Evolutionary conservation across 1,140 invertebrate species (phyloP), one percentile per base, ranked within the genome.

Genomic region (Aphaenogaster floridana): DNA sequence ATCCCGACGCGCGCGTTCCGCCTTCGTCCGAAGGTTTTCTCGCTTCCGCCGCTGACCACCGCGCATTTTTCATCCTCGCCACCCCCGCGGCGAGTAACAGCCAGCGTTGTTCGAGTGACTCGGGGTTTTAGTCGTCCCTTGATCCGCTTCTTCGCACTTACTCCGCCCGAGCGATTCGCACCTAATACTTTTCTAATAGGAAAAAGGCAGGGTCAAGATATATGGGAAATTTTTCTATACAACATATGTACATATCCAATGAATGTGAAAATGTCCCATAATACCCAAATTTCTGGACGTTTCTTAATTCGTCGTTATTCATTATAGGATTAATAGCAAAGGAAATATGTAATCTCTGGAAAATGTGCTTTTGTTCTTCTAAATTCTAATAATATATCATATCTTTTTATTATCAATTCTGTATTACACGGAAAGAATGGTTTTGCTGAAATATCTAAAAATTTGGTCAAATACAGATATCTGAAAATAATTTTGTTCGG

Each of bases 141-240:
- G 80, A 91, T 77, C 71, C 74, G 64, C 79, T 87, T 89, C 69
- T 85, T 80, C 79, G 78, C 36, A 71, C 66, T 69, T 71, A 81
- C 64, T 54, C 64, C 36, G 64, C 36, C 21, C n/a, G 59, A 61
- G 61, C 45, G 36, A 71, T 71, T 81, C 64, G 48, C 63, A 81
- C 66, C 78, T 81, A 80, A 80, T 80, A 80, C 68, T 50, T 74
- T 48, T 83, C 80, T 74, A 81, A 81, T 57, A 45, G 21, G 21
- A 81, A 54, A 81, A 42, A 28, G 28, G 6, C 8, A 52, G 11
- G n/a, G n/a, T 80, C 45, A 15, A 59, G 39, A 72, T 52, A 83
- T 36, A 45, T 34, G 15, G 52, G 28, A 59, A 57, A 61, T 59
- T 74, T 6, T 45, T n/a, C 48, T 36, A 28, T 21, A 6, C 28